Evolutionary conservation across 2,797 vertebrate species (phyloP).

Genomic region (Coranthus polyacanthus): DNA sequence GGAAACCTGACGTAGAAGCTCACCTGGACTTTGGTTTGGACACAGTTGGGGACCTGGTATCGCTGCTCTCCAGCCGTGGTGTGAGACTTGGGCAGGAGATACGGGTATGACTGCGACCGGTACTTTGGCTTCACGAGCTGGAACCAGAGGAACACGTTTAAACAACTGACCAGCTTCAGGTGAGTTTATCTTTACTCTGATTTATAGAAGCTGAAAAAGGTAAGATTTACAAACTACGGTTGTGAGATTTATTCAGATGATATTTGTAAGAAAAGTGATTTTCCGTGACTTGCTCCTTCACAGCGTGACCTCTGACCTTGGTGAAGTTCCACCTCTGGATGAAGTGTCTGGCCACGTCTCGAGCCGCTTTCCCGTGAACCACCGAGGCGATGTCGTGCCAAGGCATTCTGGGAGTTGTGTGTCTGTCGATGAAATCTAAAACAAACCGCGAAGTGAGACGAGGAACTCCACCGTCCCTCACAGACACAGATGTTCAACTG

Average conservation of each 20-base stretch:
- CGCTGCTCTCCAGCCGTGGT: constrained; percentile 88
- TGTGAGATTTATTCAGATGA: too few relatives aligned
- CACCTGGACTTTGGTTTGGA: constrained; percentile 90
- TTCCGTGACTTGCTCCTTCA: not conserved
- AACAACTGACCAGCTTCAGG: not conserved
- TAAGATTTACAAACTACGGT: too few relatives aligned
- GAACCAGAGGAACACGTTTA: not conserved
- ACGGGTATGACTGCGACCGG: constrained; percentile 91
- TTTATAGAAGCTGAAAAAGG: too few relatives aligned
- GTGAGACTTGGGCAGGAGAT: constrained; percentile 94
- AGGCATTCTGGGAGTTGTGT: constrained; percentile 95
- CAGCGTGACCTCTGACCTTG: constrained; percentile 85
- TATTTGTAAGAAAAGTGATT: too few relatives aligned
- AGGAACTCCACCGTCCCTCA: not conserved
- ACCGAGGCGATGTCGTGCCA: constrained; percentile 96
- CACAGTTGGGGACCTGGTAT: constrained; percentile 89
- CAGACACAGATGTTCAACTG: not conserved
- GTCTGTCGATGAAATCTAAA: constrained; percentile 95
- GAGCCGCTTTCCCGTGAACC: constrained; percentile 93
- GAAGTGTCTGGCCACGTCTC: constrained; percentile 95
- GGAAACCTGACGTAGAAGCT: not conserved
- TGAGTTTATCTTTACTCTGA: too few relatives aligned
- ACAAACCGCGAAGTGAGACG: not conserved
- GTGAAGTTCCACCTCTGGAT: constrained; percentile 99
- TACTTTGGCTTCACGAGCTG: constrained; percentile 94